Base-by-base conservation (phyloP, 2,888 invertebrate genomes). In the Polyploca ridens region DNA sequence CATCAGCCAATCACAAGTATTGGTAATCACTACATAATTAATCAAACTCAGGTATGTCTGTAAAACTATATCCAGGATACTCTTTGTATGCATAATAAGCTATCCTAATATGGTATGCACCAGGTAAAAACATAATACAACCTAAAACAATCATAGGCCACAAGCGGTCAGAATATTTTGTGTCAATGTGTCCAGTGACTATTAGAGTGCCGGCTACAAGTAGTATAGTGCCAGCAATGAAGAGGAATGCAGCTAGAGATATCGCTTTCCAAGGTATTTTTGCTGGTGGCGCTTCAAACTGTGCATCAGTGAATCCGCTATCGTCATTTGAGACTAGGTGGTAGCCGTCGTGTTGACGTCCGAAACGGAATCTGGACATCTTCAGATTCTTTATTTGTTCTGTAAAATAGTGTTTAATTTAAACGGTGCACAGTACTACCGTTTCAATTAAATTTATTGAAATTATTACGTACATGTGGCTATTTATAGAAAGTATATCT, bases 71-170 rank as follows among this genome's bases (percentile, higher is more conserved):
- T 1, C 98, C 98, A 63, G 96, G 96, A 81, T 97, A 96, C 82
- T 97, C 96, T 76, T 96, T 96, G 87, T 96, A 98, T 0, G 98
- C 98, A 89, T 96, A 97, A 84, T 97, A 96, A 44, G 98, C 97
- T 82, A 98, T 97, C 76, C 98, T 95, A 62, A 98, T 96, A 85
- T 99, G 98, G 89, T 98, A 98, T 63, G 97, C 97, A 57, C 98
- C 98, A 0, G 98, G 98, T 73, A 98, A 96, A 83, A 98, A 98
- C 97, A 98, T 98, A 54, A 99, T 94, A 33, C 95, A 94, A 44
- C 98, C 99, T 80, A 99, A 93, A 74, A 98, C 96, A 70, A 98
- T 96, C 88, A 98, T 95, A 0, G 98, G 98, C 97, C 98, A 98
- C 86, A 97, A 96, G 69, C 98, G 95, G 87, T 98, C 98, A 3